Evolutionary conservation across 2,113 vertebrate genomes (phyloP), one percentile per base, ranked within the genome.

Genomic region (Lichenostomus cassidix): DNA sequence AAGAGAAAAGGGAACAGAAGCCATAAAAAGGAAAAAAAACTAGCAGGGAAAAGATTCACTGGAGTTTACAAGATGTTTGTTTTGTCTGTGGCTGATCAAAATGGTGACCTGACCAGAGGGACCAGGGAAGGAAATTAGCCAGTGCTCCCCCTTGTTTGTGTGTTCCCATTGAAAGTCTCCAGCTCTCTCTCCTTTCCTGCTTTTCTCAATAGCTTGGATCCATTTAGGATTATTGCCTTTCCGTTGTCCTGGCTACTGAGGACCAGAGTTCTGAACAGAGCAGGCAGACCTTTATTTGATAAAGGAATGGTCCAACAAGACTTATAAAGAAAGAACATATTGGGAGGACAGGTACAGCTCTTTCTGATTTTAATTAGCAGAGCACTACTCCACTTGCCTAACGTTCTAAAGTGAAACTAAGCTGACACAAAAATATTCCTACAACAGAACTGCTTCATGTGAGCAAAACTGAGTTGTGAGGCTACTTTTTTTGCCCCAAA

Each of bases 311-410:
- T 41, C n/a, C 11, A 17, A 41, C 10, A 28, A 1, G 1, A n/a
- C 5, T 69, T 44, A 13, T 0, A 63, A 17, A 47, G 44, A 53
- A 28, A 9, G 18, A 69, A 25, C 0, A 2, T 25, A 9, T 33
- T 8, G 12, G 24, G 25, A 60, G 20, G 7, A 67, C 21, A 64
- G 12, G 14, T 42, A 39, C 27, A 6, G n/a, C 21, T 60, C 10
- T 31, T 42, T 75, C 24, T 29, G 0, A 59, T 69, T 44, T 69
- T 44, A 53, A 65, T 20, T 62, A 21, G 18, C 59, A 83, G 33
- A 82, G 22, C 23, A 42, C 20, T 42, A 18, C 19, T 70, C 37
- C 17, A 46, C 6, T 74, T 62, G 19, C 15, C 4, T 42, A 17
- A 28, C 39, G 2, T 59, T 83, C 80, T 67, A 33, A 92, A 70